phyloP scores from a whole-genome alignment of 2,797 vertebrate genomes.

The Podargus strigoides region DNA sequence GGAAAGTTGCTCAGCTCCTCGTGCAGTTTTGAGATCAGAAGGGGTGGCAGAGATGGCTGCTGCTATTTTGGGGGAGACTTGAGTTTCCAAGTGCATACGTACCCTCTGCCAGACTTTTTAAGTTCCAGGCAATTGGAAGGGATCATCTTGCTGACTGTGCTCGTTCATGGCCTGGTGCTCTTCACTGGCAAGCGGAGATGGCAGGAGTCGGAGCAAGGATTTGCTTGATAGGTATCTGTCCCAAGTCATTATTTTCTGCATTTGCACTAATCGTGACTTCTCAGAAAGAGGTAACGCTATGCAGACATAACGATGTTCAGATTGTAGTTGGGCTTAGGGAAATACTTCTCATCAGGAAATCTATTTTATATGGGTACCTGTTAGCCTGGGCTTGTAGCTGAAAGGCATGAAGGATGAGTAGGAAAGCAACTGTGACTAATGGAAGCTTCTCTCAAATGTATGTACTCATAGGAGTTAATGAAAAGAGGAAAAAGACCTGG shows the following conservation, averaged over 20 bases:
- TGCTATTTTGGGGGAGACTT: background rate
- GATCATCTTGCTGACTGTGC: background rate
- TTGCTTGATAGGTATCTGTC: background rate
- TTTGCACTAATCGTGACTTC: background rate
- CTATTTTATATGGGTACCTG: background rate
- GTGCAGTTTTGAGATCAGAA: background rate
- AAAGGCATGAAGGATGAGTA: constrained; percentile 43
- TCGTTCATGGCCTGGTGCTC: background rate
- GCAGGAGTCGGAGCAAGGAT: background rate
- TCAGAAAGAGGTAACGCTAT: background rate
- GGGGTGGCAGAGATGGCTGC: background rate
- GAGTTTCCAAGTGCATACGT: background rate
- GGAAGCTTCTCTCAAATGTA: constrained; percentile 26
- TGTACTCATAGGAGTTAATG: constrained; percentile 47
- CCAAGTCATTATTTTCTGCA: background rate
- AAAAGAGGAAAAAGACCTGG: constrained; percentile 4
- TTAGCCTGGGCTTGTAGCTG: background rate
- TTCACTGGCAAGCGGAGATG: background rate
- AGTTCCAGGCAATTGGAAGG: background rate
- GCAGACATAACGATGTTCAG: background rate
- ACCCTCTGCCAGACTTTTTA: background rate
- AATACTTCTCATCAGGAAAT: background rate
- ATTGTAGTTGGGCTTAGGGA: background rate
- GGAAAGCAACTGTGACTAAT: constrained; percentile 63
- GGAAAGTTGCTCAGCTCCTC: fast-evolving